Base-by-base conservation (phyloP, 2,888 invertebrate species). In the Parascotia fuliginaria region DNA sequence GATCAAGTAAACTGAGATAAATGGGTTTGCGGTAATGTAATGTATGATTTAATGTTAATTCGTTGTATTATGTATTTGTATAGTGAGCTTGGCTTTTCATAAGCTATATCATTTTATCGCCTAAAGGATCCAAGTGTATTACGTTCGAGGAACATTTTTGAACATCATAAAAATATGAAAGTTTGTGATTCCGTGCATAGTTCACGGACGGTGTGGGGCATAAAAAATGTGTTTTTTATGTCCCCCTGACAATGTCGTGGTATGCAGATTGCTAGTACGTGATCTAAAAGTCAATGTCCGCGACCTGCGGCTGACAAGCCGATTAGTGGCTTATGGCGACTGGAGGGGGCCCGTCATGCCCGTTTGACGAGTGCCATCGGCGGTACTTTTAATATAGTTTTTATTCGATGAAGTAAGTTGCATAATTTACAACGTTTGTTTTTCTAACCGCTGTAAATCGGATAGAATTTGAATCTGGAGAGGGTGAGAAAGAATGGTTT, bases 251-350 rank as follows among this genome's bases (percentile, higher is more conserved):
- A 78, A 65, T 65, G 69, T 66, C 65, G 68, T 67, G 70, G 81
- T 76, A 89, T 89, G 89, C 87, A 89, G 87, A 90, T 89, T 85
- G 86, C 82, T 79, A 79, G 70, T 79, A 89, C 90, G 89, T 89
- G 89, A 86, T 85, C 81, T 73, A 88, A 77, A 81, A 86, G 80
- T 83, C 83, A 82, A 87, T 81, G 75, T 56, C 72, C 65, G 62
- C 63, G 72, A 65, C 64, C 78, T 85, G 87, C 61, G 75, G 77
- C 72, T 85, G 89, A 87, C 87, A 84, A 85, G 83, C 78, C 85
- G 87, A 89, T 88, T 89, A 89, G 82, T 78, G 79, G 80, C 75
- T 83, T 71, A 67, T 56, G 60, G 63, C 53, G 55, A 63, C 63
- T 63, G 57, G 65, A 65, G 64, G 61, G 68, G 29, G 49, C 48